Evolutionary conservation across 2,888 invertebrate species (phyloP).

Genomic region (Tenthredo distinguenda): DNA sequence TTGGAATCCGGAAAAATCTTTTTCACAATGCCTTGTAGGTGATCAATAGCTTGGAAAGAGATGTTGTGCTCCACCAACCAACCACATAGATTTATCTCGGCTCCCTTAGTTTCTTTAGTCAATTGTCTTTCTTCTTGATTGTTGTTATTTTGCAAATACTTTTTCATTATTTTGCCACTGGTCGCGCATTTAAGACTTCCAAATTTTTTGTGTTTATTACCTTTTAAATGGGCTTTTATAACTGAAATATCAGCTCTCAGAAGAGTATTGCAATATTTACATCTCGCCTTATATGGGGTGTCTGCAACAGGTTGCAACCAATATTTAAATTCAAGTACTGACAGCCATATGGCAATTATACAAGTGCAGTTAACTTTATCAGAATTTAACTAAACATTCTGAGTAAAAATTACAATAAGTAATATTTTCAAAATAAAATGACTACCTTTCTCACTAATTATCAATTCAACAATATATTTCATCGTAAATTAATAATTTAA

Average conservation of each 20-base stretch:
- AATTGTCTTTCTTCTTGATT: slow-evolving; percentile 1
- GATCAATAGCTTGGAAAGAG: slow-evolving; percentile 54
- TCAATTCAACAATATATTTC: too few species aligned
- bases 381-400: too few species aligned
- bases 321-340: neutral
- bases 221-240: slow-evolving; percentile 36
- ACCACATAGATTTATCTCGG: slow-evolving; percentile 56
- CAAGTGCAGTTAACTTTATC: too few species aligned
- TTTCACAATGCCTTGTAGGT: slow-evolving; percentile 60
- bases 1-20: slow-evolving; percentile 63
- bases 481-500: too few species aligned
- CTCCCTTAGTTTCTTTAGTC: slow-evolving; percentile 42
- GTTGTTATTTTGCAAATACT: slow-evolving; percentile 12
- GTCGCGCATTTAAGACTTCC: neutral
- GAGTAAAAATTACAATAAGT: too few species aligned
- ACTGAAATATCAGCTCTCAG: slow-evolving; percentile 48
- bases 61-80: slow-evolving; percentile 52
- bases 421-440: too few species aligned
- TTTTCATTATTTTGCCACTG: slow-evolving; percentile 32
- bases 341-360: too few species aligned
- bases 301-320: neutral
- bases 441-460: too few species aligned
- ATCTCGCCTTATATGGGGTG: slow-evolving; percentile 45
- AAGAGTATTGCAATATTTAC: slow-evolving; percentile 6
- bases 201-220: neutral